These are phyloP conservation scores for Semotilus atromaculatus DNA, from an alignment of 2,797 vertebrate species.

Conservation along the genomic window DNA sequence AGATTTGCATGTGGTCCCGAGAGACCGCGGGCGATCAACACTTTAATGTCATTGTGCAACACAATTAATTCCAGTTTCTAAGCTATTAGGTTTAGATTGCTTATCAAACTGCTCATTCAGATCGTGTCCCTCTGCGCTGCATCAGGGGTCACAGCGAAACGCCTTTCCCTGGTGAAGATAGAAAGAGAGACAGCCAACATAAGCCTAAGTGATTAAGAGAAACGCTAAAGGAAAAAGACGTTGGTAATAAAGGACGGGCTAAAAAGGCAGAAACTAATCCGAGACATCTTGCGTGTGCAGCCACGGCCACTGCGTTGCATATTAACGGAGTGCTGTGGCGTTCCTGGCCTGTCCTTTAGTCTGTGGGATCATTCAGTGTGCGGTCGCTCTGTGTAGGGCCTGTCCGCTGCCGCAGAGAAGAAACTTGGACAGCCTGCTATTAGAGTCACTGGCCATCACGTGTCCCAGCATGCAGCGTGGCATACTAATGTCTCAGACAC, in stretches of 20 bases:
- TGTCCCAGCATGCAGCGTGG: conserved; percentile 29
- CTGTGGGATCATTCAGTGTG: conserved; percentile 19
- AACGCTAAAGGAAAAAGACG: neutral
- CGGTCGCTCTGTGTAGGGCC: neutral
- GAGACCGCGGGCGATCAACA: conserved; percentile 47
- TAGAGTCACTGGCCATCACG: conserved; percentile 47
- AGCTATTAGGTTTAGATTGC: conserved; percentile 81
- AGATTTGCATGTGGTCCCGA: neutral
- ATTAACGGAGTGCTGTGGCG: conserved; percentile 5
- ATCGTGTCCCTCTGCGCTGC: conserved; percentile 65
- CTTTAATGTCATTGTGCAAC: conserved; percentile 67
- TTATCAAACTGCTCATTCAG: conserved; percentile 82
- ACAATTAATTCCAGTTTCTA: conserved; percentile 85
- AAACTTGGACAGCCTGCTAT: conserved; percentile 39
- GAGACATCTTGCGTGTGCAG: neutral
- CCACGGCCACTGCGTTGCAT: neutral
- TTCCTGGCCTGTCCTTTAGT: conserved; percentile 12
- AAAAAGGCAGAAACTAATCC: neutral
- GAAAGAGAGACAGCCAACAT: neutral
- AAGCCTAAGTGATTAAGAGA: conserved; percentile 5
- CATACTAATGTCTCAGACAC: conserved; percentile 49
- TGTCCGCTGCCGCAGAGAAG: conserved; percentile 60
- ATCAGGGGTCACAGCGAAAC: conserved; percentile 14
- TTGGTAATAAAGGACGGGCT: neutral
- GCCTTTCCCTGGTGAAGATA: neutral